Conservation (phyloP, 2,113 vertebrate genomes). For the Mormyrus lacerda region DNA sequence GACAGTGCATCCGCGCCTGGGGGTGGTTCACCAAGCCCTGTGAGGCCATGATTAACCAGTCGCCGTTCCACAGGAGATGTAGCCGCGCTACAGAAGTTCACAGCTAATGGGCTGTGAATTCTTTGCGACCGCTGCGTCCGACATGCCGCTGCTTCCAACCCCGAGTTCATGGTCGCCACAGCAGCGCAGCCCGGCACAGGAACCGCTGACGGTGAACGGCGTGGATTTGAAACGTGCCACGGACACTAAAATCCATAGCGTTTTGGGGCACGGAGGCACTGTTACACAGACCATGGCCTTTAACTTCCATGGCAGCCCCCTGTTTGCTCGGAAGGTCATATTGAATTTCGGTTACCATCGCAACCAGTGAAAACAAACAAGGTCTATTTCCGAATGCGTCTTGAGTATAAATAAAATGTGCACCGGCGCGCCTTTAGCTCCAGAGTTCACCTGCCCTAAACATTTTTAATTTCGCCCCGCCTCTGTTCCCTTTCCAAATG, state of each 20-base stretch:
- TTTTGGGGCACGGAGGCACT: not conserved
- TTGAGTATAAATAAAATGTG: slow-evolving; percentile 32
- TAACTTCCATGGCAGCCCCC: not conserved
- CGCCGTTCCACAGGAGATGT: not conserved
- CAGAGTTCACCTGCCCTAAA: not conserved
- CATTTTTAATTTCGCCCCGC: slow-evolving; percentile 10
- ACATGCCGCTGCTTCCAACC: not conserved
- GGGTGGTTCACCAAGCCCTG: not conserved
- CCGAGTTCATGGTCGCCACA: not conserved
- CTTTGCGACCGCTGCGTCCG: not conserved
- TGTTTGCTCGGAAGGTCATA: slow-evolving; percentile 16
- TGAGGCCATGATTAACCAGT: not conserved
- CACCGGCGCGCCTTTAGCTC: slow-evolving; percentile 21
- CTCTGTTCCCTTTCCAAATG: not conserved
- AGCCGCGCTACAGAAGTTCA: not conserved
- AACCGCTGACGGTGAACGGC: not conserved
- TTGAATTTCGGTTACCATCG: slow-evolving; percentile 35
- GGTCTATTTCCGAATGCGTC: slow-evolving; percentile 29
- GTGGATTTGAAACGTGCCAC: not conserved
- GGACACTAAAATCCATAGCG: not conserved
- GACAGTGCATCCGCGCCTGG: not conserved
- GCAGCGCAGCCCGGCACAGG: not conserved
- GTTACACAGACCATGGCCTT: not conserved
- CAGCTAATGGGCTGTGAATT: not conserved
- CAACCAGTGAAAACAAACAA: slow-evolving; percentile 40